A percentile compares a stretch with the other conserved stretches of the same genome.
Evolutionary conservation across 2,113 vertebrate genomes (phyloP).

Genomic region (Microcebus jonahi): DNA sequence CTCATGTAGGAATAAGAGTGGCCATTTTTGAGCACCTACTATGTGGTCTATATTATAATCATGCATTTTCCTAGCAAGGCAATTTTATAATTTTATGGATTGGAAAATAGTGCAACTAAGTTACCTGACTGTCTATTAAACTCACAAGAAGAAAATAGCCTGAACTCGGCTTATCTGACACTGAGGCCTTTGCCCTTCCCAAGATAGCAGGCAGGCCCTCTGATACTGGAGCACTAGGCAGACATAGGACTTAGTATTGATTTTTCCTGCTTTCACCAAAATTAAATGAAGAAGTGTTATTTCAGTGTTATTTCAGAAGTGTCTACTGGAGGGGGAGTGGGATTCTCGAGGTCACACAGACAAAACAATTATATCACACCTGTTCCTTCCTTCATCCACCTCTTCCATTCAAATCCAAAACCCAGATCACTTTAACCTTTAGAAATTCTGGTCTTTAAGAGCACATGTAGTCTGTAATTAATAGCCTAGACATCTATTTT

Average conservation of each 20-base stretch:
- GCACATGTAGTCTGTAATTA: background rate
- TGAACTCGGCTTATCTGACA: background rate
- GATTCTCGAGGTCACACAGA: background rate
- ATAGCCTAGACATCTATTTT: fast-evolving
- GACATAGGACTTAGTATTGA: background rate
- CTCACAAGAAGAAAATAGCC: background rate
- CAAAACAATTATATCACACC: background rate
- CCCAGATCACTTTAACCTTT: background rate
- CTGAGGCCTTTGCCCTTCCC: fast-evolving
- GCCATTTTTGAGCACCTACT: background rate
- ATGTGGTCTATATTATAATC: background rate
- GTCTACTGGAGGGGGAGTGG: background rate
- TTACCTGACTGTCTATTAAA: fast-evolving
- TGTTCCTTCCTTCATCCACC: background rate
- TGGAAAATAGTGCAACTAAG: background rate
- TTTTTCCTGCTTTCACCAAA: background rate
- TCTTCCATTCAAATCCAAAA: background rate
- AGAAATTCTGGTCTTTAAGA: background rate
- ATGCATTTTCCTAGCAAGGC: background rate
- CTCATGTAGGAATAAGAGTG: background rate
- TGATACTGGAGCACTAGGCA: background rate
- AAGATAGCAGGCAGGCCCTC: background rate
- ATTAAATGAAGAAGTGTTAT: background rate
- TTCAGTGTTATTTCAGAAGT: background rate
- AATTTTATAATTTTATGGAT: background rate